Conservation (phyloP, 2,888 invertebrate genomes). For the Scotopteryx bipunctaria region DNA sequence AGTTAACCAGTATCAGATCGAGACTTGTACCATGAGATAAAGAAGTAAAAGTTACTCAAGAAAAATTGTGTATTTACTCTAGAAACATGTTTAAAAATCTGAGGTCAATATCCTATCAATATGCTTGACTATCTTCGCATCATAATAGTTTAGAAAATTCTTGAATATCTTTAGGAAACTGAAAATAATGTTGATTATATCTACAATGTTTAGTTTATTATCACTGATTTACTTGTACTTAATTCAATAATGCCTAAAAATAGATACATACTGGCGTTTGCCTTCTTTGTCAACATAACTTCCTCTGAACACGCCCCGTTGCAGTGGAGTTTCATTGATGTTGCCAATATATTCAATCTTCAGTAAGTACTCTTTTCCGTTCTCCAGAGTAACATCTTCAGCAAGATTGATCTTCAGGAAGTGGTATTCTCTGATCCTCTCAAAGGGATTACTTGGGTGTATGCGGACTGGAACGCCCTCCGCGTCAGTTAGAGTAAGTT, state of each 20-base stretch:
- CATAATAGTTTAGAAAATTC: too few relatives aligned
- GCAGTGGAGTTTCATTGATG: slow-evolving; percentile 73
- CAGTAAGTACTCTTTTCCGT: slow-evolving; percentile 50
- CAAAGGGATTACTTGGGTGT: slow-evolving; percentile 44
- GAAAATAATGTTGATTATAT: background rate
- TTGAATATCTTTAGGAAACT: too few relatives aligned
- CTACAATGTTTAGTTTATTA: too few relatives aligned
- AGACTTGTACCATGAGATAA: too few relatives aligned
- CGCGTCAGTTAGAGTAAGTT: slow-evolving; percentile 46
- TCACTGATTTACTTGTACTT: background rate
- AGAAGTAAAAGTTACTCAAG: too few relatives aligned
- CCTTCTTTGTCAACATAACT: slow-evolving; percentile 58
- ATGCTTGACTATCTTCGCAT: too few relatives aligned
- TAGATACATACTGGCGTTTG: slow-evolving; percentile 55
- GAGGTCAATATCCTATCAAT: too few relatives aligned
- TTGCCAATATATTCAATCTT: slow-evolving; percentile 65
- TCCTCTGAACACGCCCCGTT: slow-evolving; percentile 73
- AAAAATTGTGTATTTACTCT: too few relatives aligned
- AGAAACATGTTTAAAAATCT: too few relatives aligned
- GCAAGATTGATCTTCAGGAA: slow-evolving; percentile 65
- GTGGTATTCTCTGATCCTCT: slow-evolving; percentile 56
- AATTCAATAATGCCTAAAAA: too few relatives aligned
- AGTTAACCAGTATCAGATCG: too few relatives aligned
- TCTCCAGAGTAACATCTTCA: slow-evolving; percentile 49
- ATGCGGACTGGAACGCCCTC: slow-evolving; percentile 42